These are phyloP conservation scores for Rhynchomys soricoides DNA, from an alignment of 2,113 vertebrate genomes.

Conservation along the genomic window DNA sequence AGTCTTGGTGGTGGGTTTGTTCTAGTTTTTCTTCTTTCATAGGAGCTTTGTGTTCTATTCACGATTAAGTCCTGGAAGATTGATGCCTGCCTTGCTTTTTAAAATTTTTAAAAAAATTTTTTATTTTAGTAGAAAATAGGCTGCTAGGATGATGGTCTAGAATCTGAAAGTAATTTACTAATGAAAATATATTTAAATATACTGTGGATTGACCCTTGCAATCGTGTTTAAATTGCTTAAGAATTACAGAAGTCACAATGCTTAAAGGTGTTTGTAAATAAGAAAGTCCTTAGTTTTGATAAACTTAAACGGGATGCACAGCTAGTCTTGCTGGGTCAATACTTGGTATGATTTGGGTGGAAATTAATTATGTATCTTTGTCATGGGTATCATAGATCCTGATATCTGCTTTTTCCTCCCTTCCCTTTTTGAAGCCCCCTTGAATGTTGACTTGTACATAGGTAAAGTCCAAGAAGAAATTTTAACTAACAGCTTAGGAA, in stretches of 20 bases:
- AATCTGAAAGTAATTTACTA: slow-evolving; percentile 68
- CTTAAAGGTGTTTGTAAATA: slow-evolving; percentile 73
- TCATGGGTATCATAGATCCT: slow-evolving; percentile 23
- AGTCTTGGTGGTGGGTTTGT: slow-evolving; percentile 63
- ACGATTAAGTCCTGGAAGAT: slow-evolving; percentile 74
- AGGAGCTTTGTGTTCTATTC: slow-evolving; percentile 82
- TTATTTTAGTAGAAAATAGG: slow-evolving; percentile 62
- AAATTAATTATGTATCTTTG: slow-evolving; percentile 28
- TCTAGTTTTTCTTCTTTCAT: slow-evolving; percentile 74
- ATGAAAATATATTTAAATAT: slow-evolving; percentile 70
- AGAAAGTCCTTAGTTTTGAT: slow-evolving; percentile 83
- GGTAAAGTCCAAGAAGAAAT: slow-evolving; percentile 56
- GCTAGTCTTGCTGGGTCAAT: slow-evolving; percentile 74
- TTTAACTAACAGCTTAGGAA: slow-evolving; percentile 1
- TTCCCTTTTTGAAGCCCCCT: not conserved
- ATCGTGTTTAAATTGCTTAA: slow-evolving; percentile 69
- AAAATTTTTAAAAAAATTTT: not conserved
- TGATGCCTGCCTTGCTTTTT: slow-evolving; percentile 63
- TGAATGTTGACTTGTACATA: slow-evolving; percentile 51
- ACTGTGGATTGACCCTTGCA: slow-evolving; percentile 55
- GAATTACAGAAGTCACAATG: slow-evolving; percentile 73
- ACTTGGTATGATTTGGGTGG: slow-evolving; percentile 34
- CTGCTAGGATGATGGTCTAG: slow-evolving; percentile 68
- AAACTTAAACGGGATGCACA: slow-evolving; percentile 69
- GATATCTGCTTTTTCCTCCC: not conserved